Conservation (phyloP, 2,113 vertebrate species). For the Aspidoscelis tigris region DNA sequence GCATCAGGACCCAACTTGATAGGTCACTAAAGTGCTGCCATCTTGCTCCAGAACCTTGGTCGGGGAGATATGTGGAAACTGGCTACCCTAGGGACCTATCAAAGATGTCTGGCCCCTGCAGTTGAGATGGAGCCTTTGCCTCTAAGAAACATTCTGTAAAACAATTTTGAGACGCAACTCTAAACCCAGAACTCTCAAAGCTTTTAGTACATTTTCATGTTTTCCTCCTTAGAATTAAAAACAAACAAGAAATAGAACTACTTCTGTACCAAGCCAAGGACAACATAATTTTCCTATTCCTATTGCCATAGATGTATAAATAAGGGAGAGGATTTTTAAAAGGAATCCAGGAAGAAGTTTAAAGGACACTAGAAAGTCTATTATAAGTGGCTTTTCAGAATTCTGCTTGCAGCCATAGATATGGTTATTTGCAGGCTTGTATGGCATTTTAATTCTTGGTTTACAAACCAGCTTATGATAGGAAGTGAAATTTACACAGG, state of each 20-base stretch:
- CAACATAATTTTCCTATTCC: neutral
- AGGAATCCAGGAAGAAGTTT: neutral
- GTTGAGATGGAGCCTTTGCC: too few relatives aligned
- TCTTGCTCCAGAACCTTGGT: too few relatives aligned
- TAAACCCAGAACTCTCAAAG: neutral
- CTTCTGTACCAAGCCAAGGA: neutral
- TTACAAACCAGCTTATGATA: conserved; percentile 33
- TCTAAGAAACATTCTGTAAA: neutral
- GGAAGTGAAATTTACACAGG: conserved; percentile 49
- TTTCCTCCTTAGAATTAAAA: neutral
- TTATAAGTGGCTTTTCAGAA: neutral
- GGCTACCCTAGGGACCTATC: too few relatives aligned
- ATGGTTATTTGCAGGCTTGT: conserved; percentile 32
- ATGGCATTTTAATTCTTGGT: conserved; percentile 46
- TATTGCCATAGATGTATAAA: neutral
- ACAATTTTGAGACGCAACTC: neutral
- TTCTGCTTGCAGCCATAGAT: neutral
- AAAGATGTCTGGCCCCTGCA: too few relatives aligned
- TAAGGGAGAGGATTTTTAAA: neutral
- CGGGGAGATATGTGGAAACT: too few relatives aligned
- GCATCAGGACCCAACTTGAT: too few relatives aligned
- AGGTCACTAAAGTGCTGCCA: too few relatives aligned
- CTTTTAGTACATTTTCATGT: neutral
- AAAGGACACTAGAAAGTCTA: conserved; percentile 24
- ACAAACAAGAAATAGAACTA: neutral